These are phyloP conservation scores for Ciconia stormi DNA, from an alignment of 2,113 vertebrate species.

Conservation along the genomic window DNA sequence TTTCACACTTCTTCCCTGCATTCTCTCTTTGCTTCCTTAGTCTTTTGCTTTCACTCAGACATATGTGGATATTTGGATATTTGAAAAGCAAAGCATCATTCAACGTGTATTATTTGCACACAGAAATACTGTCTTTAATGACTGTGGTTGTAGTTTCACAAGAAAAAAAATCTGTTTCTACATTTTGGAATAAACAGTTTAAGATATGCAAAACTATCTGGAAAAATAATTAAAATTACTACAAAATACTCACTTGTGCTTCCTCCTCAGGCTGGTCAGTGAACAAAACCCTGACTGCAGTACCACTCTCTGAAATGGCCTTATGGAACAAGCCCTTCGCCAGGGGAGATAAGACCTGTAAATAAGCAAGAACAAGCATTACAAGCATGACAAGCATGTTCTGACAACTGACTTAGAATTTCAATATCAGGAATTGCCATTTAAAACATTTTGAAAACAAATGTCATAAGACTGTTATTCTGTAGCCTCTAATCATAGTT, in stretches of 20 bases:
- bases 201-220: background rate
- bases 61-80: background rate
- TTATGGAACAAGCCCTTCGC: constrained; percentile 78
- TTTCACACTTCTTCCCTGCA: background rate
- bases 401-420: background rate
- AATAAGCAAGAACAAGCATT: background rate
- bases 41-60: background rate
- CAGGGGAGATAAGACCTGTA: constrained; percentile 82
- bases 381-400: background rate
- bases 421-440: background rate
- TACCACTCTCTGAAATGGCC: constrained; percentile 84
- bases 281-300: background rate
- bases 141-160: background rate
- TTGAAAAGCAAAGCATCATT: background rate
- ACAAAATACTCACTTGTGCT: background rate
- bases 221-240: background rate
- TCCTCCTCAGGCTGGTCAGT: background rate
- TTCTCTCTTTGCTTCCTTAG: background rate
- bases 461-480: background rate
- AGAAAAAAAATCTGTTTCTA: background rate
- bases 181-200: background rate
- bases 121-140: background rate
- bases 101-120: background rate
- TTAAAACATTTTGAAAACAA: background rate
- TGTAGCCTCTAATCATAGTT: background rate